Evolutionary conservation across 2,888 invertebrate genomes (phyloP), one percentile per base, ranked within the genome.

Genomic region (Erebia epiphron): DNA sequence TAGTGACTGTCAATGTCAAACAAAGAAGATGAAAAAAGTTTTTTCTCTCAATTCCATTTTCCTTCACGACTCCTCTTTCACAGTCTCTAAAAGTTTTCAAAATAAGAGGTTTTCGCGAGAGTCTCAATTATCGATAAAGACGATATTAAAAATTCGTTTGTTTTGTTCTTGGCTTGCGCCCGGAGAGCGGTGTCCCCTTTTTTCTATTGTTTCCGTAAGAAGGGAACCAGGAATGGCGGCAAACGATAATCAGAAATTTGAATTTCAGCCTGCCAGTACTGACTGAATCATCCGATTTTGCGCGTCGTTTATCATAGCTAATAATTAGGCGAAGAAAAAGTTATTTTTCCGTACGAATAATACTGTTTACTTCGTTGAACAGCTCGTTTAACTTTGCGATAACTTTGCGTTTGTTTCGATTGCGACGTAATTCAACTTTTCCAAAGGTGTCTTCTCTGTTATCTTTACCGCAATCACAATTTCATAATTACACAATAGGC

Each of bases 111-210:
- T 92, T 91, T 90, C 88, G 86, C 88, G 85, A 86, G 90, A 91
- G 88, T 92, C 92, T 92, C 93, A 93, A 92, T 93, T 92, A 92
- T 93, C 92, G 92, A 92, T 92, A 90, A 92, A 92, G 91, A 86
- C 91, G 91, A 92, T 92, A 93, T 93, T 92, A 93, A 92, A 93
- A 93, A 92, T 92, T 92, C 92, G 93, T 92, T 93, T 92, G 92
- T 93, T 92, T 93, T 93, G 92, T 92, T 91, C 92, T 89, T 89
- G 84, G 88, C 85, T 84, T 84, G 86, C 87, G 90, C 89, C 83
- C 84, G 84, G 84, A 85, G 87, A 87, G 84, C 86, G 86, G 87
- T 87, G 79, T 88, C 88, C 91, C 91, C 90, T 88, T 88, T 89
- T 90, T 89, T 84, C 88, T 85, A 91, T 92, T 92, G 93, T 93